phyloP scores from a whole-genome alignment of 1,140 invertebrate genomes.

The Papilio machaon region DNA sequence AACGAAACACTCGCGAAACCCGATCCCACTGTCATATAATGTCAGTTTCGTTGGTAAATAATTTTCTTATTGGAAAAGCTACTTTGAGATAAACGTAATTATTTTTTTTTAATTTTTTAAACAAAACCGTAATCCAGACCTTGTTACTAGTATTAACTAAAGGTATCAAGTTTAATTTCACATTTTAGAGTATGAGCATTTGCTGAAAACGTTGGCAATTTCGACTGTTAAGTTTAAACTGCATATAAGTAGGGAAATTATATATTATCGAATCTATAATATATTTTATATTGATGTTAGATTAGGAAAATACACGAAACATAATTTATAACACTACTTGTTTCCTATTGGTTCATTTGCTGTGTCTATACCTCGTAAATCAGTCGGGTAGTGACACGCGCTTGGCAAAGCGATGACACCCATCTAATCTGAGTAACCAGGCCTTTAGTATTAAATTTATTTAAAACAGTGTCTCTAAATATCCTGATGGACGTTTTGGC shows the following conservation, averaged over 20 bases:
- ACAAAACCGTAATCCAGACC: too few relatives aligned
- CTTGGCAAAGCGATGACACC: not conserved
- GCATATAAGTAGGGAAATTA: too few relatives aligned
- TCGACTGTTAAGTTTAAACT: too few relatives aligned
- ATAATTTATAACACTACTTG: not conserved
- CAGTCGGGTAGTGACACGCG: slow-evolving; percentile 12
- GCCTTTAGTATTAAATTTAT: slow-evolving; percentile 28
- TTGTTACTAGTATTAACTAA: too few relatives aligned
- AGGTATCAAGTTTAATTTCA: not conserved
- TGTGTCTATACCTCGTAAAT: slow-evolving; percentile 5
- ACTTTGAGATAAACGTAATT: not conserved
- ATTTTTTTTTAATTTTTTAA: too few relatives aligned
- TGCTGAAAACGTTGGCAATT: too few relatives aligned
- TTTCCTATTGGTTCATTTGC: not conserved
- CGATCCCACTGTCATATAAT: slow-evolving; percentile 14
- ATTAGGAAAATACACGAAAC: not conserved
- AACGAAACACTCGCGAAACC: slow-evolving; percentile 1
- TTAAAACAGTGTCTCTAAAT: slow-evolving; percentile 7
- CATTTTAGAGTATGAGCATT: not conserved
- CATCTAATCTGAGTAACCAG: slow-evolving; percentile 30
- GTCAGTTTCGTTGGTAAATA: not conserved
- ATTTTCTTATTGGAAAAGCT: slow-evolving; percentile 2
- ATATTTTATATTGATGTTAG: not conserved
- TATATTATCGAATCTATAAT: too few relatives aligned
- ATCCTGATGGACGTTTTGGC: slow-evolving; percentile 28